These are phyloP conservation scores for Lophius piscatorius DNA, from an alignment of 2,113 vertebrate species.

Conservation along the genomic window DNA sequence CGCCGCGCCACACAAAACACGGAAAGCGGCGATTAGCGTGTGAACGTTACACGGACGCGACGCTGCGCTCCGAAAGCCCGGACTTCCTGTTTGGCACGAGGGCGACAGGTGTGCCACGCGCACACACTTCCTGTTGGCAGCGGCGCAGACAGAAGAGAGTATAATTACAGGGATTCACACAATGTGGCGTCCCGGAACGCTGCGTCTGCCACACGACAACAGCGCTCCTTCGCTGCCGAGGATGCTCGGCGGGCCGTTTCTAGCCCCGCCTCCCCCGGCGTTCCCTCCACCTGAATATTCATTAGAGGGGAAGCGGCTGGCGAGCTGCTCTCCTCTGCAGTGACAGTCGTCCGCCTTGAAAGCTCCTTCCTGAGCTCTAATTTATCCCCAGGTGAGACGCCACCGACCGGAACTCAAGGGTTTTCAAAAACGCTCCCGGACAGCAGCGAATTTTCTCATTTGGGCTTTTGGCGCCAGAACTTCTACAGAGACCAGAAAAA, in stretches of 20 bases:
- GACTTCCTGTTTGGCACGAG: background rate
- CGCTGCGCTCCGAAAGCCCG: too few relatives aligned
- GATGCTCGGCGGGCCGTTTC: constrained; percentile 23
- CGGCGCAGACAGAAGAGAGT: constrained; percentile 56
- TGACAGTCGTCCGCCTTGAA: constrained; percentile 56
- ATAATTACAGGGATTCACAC: constrained; percentile 75
- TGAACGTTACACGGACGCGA: too few relatives aligned
- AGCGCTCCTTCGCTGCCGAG: constrained; percentile 32
- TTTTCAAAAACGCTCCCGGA: constrained; percentile 16
- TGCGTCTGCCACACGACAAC: constrained; percentile 69
- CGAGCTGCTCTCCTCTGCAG: constrained; percentile 7
- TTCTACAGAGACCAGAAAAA: background rate
- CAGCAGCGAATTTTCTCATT: constrained; percentile 5
- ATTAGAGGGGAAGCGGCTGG: constrained; percentile 57
- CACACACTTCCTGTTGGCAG: constrained; percentile 51
- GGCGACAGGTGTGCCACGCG: constrained; percentile 9
- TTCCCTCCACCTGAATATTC: constrained; percentile 74
- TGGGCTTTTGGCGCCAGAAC: background rate
- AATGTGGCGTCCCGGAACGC: constrained; percentile 67
- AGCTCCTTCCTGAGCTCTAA: constrained; percentile 53
- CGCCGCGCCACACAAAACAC: background rate
- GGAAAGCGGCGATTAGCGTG: too few relatives aligned
- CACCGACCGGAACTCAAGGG: constrained; percentile 8
- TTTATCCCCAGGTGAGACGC: constrained; percentile 58
- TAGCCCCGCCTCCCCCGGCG: constrained; percentile 19